Conservation (phyloP, 2,888 invertebrate genomes). For the Drosophila suboccidentalis region DNA sequence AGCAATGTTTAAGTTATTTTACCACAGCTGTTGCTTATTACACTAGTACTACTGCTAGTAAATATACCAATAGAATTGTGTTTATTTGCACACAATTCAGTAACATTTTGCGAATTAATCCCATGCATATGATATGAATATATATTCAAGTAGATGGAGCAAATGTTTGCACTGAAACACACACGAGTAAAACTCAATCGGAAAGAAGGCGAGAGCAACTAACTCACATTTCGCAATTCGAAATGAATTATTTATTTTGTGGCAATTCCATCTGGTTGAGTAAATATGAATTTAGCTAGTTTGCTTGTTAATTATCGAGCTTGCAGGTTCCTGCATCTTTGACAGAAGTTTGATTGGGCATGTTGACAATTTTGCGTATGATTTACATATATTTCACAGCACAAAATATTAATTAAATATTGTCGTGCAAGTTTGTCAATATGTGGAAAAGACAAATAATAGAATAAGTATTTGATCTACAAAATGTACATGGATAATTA, state of each 20-base stretch:
- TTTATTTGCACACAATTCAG: conserved; percentile 46
- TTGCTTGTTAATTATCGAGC: conserved; percentile 48
- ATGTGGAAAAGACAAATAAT: not conserved
- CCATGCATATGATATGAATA: conserved; percentile 49
- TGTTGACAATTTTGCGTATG: conserved; percentile 14
- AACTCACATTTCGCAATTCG: conserved; percentile 20
- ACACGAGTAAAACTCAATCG: conserved; percentile 20
- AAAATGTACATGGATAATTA: not conserved
- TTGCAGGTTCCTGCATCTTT: conserved; percentile 6
- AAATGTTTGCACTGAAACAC: conserved; percentile 51
- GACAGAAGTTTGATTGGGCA: conserved; percentile 30
- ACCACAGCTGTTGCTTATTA: conserved; percentile 22
- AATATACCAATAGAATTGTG: not conserved
- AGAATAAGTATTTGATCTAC: not conserved
- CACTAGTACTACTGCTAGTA: not conserved
- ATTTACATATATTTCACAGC: conserved; percentile 8
- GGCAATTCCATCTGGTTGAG: conserved; percentile 39
- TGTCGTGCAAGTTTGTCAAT: not conserved
- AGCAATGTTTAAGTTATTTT: not conserved
- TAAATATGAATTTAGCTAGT: conserved; percentile 55
- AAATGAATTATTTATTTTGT: conserved; percentile 69
- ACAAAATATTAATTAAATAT: conserved; percentile 22
- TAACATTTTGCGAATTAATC: conserved; percentile 48
- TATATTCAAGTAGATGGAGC: conserved; percentile 9
- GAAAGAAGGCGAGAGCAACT: not conserved